Evolutionary conservation across 2,888 invertebrate species (phyloP).

Genomic region (Cheilosia soror): DNA sequence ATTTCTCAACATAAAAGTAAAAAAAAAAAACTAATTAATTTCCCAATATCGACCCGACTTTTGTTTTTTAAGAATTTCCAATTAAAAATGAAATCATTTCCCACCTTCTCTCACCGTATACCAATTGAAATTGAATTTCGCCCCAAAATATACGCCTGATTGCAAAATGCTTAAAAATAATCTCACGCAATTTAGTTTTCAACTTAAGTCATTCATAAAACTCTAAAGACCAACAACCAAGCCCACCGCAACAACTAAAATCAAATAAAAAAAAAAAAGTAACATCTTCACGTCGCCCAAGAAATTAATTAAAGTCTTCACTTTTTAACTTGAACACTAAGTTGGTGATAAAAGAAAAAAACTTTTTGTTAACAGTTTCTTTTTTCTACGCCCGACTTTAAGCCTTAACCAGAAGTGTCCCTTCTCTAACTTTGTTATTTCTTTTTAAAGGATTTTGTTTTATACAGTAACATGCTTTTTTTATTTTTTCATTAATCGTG

Average conservation of each 20-base stretch:
- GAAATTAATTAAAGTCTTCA: slow-evolving; percentile 54
- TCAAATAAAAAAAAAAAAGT: not conserved
- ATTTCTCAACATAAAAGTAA: too few relatives aligned
- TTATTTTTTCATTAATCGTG: not conserved
- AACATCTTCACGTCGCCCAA: slow-evolving; percentile 3
- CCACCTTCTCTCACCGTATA: not conserved
- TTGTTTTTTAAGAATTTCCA: not conserved
- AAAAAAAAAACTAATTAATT: too few relatives aligned
- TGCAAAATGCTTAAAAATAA: slow-evolving; percentile 30
- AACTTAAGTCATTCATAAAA: not conserved
- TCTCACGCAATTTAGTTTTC: slow-evolving; percentile 15
- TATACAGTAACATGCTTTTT: slow-evolving; percentile 3
- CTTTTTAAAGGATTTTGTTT: not conserved
- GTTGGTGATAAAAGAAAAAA: slow-evolving; percentile 2
- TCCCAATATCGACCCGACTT: too few relatives aligned
- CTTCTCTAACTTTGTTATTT: not conserved
- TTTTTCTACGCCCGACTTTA: not conserved
- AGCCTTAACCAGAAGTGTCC: slow-evolving; percentile 6
- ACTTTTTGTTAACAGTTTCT: not conserved
- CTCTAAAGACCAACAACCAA: not conserved
- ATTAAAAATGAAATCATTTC: not conserved
- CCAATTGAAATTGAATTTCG: not conserved
- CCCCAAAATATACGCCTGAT: not conserved
- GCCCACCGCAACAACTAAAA: not conserved
- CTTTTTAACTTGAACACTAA: slow-evolving; percentile 24